phyloP scores from a whole-genome alignment of 2,113 vertebrate genomes.

The Balaenoptera acutorostrata region DNA sequence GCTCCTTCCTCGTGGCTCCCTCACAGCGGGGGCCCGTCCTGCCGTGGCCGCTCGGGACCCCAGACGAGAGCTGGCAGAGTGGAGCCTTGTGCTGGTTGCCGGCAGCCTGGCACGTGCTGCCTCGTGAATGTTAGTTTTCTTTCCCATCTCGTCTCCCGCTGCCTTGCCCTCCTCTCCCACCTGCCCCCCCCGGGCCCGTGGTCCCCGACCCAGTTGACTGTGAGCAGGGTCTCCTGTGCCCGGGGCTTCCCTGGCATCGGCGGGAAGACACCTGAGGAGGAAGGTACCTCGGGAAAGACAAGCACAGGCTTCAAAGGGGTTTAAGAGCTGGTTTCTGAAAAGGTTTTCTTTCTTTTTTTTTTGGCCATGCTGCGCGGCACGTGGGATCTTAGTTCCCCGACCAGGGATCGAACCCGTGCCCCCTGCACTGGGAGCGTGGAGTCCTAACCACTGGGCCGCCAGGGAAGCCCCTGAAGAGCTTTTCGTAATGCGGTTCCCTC shows the following conservation, averaged over 20 bases:
- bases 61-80: neutral
- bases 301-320: neutral
- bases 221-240: neutral
- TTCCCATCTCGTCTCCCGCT: neutral
- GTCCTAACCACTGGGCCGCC: no score
- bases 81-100: no score
- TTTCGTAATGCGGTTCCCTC: accelerated
- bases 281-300: neutral
- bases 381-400: no score
- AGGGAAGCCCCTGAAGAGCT: neutral
- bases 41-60: accelerated
- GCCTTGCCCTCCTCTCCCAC: neutral
- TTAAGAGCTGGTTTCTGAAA: neutral
- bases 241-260: no score
- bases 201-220: accelerated
- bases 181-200: no score
- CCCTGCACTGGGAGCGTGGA: no score
- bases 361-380: no score
- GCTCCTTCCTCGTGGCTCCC: neutral
- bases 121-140: neutral
- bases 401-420: no score
- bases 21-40: accelerated
- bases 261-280: neutral
- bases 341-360: neutral
- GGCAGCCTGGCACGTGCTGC: no score